Percentiles rank a stretch among this genome's conserved stretches.
These are phyloP conservation scores for Ctenicera cuprea DNA, from an alignment of 2,888 invertebrate genomes.

Conservation along the genomic window DNA sequence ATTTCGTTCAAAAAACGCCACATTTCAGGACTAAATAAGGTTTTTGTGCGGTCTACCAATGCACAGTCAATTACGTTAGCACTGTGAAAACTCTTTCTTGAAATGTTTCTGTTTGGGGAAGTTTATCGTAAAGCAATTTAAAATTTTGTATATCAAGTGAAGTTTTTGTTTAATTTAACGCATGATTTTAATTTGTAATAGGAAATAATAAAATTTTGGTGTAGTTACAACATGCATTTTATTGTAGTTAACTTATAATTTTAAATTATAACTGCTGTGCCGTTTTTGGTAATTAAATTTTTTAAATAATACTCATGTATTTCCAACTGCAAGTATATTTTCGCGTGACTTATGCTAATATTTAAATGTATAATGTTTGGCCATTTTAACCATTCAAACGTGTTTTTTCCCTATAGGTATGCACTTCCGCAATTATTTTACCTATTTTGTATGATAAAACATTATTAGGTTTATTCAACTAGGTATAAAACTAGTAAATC, in stretches of 20 bases:
- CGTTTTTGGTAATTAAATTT: background rate
- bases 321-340: background rate
- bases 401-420: too few relatives aligned
- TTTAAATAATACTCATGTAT: background rate
- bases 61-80: background rate
- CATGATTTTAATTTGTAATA: too few relatives aligned
- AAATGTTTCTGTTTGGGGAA: background rate
- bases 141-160: too few relatives aligned
- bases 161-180: too few relatives aligned
- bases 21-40: slow-evolving; percentile 9
- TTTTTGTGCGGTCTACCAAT: slow-evolving; percentile 8
- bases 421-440: too few relatives aligned
- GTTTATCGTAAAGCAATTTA: background rate
- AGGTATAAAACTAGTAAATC: too few relatives aligned
- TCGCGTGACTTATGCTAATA: background rate
- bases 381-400: too few relatives aligned
- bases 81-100: background rate
- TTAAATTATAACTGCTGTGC: background rate
- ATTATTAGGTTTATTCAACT: too few relatives aligned
- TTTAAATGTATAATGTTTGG: too few relatives aligned
- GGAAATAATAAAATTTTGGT: too few relatives aligned
- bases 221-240: too few relatives aligned
- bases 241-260: background rate
- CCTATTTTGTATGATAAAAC: too few relatives aligned
- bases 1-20: slow-evolving; percentile 6